Base-by-base conservation (phyloP, 2,113 vertebrate species). In the Perognathus longimembris region DNA sequence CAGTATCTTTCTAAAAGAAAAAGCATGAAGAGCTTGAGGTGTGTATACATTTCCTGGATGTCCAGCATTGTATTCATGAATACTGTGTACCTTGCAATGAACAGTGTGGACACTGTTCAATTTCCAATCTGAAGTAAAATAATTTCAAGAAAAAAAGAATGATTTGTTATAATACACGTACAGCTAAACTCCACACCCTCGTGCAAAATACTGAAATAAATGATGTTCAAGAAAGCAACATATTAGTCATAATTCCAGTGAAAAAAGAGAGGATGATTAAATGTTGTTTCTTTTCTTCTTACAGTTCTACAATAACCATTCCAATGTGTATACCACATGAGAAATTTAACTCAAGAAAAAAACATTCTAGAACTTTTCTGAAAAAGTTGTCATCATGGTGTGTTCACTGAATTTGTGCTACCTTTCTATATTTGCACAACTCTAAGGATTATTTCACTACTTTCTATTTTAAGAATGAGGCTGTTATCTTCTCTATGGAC, bases 1-100 rank as follows among this genome's bases (percentile, higher is more conserved):
- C 98, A 98, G 90, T 98, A 98, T 98, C 96, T 98, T 98, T 98
- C 97, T 98, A 98, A 98, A 97, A 98, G 38, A 97, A 98, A 97
- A 98, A 93, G 97, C 97, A 98, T 98, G 98, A 97, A 98, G 97
- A 98, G 98, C 96, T 94, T 97, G 98, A 98, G 98, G 97, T 90
- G 95, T 95, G 92, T 98, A 97, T 97, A 96, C 96, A 54, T 96
- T 96, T 97, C 98, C 98, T 98, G 98, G 97, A 95, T 96, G 97
- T 98, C 98, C 98, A 98, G 98, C 98, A 97, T 98, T 98, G 98
- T 98, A 98, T 96, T 98, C 90, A 98, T 98, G 97, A 98, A 98
- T 98, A 98, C n/a, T n/a, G 97, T 98, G 98, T 98, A 98, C 98
- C 98, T 98, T 97, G 96, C 98, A 97, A 94, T 95, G 98, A 97